A percentile compares a stretch with the other conserved stretches of the same genome.
Conservation (phyloP, 2,797 vertebrate species). For the Gephyroberyx darwinii region DNA sequence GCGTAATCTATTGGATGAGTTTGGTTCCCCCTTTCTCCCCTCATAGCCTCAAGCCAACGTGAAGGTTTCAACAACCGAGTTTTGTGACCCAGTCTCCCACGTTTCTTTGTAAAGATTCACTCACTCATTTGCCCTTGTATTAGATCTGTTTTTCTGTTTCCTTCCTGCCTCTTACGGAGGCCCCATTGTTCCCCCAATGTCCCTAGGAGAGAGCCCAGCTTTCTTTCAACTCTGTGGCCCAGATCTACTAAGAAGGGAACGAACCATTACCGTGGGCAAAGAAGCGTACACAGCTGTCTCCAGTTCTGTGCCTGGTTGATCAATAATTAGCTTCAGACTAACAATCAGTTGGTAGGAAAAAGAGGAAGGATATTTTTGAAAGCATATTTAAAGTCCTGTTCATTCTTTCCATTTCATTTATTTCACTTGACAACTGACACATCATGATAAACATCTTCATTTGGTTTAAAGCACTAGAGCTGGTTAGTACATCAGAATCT, state of each 20-base stretch:
- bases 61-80: neutral
- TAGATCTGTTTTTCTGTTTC: constrained; percentile 15
- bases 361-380: neutral
- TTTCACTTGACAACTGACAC: constrained; percentile 9
- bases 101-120: constrained; percentile 19
- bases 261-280: constrained; percentile 29
- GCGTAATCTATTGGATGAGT: neutral
- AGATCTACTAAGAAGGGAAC: constrained; percentile 29
- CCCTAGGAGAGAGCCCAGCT: neutral
- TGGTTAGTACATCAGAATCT: too few species aligned
- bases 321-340: constrained; percentile 6
- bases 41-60: neutral
- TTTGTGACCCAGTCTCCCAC: constrained; percentile 28
- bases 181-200: constrained; percentile 37
- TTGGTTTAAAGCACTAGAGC: constrained; percentile 25
- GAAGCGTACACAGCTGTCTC: constrained; percentile 23
- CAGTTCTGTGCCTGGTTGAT: constrained; percentile 33
- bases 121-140: constrained; percentile 26
- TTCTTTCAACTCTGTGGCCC: constrained; percentile 33
- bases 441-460: constrained; percentile 29
- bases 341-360: neutral
- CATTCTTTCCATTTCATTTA: neutral
- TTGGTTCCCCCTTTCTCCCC: too few species aligned
- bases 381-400: neutral
- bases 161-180: constrained; percentile 37